Evolutionary conservation across 2,797 vertebrate species (phyloP), one percentile per base, ranked within the genome.

Genomic region (Diceros bicornis): DNA sequence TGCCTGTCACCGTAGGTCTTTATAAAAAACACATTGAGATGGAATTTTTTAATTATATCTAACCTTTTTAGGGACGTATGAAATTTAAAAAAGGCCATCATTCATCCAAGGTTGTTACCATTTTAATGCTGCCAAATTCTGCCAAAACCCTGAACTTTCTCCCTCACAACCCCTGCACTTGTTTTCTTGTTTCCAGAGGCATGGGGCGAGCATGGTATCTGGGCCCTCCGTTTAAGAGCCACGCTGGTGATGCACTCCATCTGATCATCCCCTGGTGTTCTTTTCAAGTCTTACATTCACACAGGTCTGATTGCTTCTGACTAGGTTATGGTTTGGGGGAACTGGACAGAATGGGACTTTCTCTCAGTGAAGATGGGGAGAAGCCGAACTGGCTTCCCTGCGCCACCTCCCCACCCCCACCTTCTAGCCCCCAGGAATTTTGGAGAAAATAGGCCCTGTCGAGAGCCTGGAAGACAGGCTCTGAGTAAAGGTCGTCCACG

Each of bases 41-140:
- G 97, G 97, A 94, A 97, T 97, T 98, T 98, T 98, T 97, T 96
- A 97, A 92, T 97, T 95, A 57, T 96, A 97, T 97, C 98, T 98
- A 95, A 98, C 97, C 97, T 98, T 98, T 98, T 96, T 98, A 98
- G 98, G 98, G 97, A 98, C 96, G 89, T 2, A 1, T 41, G 50
- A 96, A 97, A 96, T 95, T 97, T 84, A 59, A 95, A 97, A 98
- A 98, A 97, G 98, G 98, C 98, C 98, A 97, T 98, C 94, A 47
- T 95, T 97, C 50, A 72, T 98, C 97, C 89, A 34, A 96, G 97
- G 97, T 97, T 96, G 96, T 98, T 98, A 97, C 96, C 97, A 92
- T 98, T 98, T 99, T 98, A 98, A 98, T 78, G 99, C 99, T 99
- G 99, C 99, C 99, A 99, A 99, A 99, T 98, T 99, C 99, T 99